These are phyloP conservation scores for Gambusia yucatana DNA, from an alignment of 2,797 vertebrate species.

Conservation along the genomic window DNA sequence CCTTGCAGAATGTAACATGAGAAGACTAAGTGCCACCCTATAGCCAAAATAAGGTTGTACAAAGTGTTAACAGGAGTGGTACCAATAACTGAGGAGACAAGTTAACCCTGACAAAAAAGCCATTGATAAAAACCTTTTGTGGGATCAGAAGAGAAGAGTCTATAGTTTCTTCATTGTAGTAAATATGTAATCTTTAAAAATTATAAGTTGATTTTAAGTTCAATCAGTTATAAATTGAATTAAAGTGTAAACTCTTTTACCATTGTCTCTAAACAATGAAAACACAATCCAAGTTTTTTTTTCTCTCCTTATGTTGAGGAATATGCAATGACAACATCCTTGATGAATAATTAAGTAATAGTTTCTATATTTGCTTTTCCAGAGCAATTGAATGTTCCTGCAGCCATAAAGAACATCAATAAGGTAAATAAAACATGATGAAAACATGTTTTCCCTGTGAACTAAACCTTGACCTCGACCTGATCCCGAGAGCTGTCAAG, in stretches of 20 bases:
- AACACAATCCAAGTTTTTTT: slow-evolving; percentile 35
- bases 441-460: slow-evolving; percentile 60
- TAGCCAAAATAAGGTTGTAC: not conserved
- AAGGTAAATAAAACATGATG: slow-evolving; percentile 68
- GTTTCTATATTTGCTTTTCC: slow-evolving; percentile 42
- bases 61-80: not conserved
- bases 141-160: not conserved
- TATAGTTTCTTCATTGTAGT: not conserved
- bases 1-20: not conserved
- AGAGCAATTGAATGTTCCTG: slow-evolving; percentile 30
- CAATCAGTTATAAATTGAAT: not conserved
- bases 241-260: not conserved
- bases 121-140: not conserved
- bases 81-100: not conserved
- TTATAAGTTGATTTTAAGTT: not conserved
- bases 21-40: not conserved
- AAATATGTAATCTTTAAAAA: not conserved
- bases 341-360: slow-evolving; percentile 69
- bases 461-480: slow-evolving; percentile 64
- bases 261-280: not conserved
- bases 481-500: slow-evolving; percentile 27
- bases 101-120: not conserved
- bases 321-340: slow-evolving; percentile 52
- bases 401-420: slow-evolving; percentile 61
- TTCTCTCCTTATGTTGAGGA: slow-evolving; percentile 48